These are phyloP conservation scores for Grantiella picta DNA, from an alignment of 2,113 vertebrate species.

Conservation along the genomic window DNA sequence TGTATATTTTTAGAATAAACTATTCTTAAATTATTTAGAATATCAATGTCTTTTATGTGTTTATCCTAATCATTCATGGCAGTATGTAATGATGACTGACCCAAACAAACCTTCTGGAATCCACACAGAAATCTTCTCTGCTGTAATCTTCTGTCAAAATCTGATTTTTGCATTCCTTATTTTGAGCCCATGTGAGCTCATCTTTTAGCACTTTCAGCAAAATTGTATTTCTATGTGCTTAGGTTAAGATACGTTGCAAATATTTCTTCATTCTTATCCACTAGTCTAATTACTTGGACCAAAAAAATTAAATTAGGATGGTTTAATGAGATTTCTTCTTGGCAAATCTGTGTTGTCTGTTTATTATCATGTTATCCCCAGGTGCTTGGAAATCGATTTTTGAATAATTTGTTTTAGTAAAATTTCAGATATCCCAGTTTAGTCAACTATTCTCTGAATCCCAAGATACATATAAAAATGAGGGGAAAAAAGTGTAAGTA, in stretches of 20 bases:
- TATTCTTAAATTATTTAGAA: background rate
- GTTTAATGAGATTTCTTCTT: constrained; percentile 16
- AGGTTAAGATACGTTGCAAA: background rate
- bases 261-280: background rate
- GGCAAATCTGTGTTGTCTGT: constrained; percentile 4
- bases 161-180: background rate
- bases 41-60: background rate
- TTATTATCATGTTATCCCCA: constrained; percentile 2
- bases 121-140: background rate
- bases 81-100: background rate
- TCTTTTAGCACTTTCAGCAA: background rate
- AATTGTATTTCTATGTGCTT: background rate
- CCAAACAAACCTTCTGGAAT: background rate
- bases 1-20: background rate
- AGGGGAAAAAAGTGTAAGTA: background rate
- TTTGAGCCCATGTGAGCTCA: background rate
- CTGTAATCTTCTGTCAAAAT: background rate
- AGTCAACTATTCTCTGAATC: background rate
- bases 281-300: background rate
- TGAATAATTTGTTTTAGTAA: background rate
- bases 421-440: background rate
- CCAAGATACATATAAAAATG: background rate
- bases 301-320: background rate
- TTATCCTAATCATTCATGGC: background rate
- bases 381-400: constrained; percentile 26